Base-by-base conservation (phyloP, 2,888 invertebrate species). In the Hetaerina titia region DNA sequence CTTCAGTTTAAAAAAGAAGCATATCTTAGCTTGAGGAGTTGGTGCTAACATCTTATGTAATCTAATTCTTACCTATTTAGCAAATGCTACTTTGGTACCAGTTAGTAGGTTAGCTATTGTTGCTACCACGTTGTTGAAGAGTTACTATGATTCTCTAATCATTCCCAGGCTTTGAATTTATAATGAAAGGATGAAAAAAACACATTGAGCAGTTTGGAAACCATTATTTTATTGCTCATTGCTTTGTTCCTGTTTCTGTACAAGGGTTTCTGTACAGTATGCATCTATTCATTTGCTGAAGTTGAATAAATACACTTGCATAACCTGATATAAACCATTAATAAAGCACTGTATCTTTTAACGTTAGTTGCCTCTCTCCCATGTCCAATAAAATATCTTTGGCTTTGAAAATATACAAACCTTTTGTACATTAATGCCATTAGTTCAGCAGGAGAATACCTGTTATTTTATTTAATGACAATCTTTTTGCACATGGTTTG, bases 321-420 rank as follows among this genome's bases (percentile, higher is more conserved):
- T 95, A 95, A 95, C 95, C 95, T 95, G 94, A 95, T 95, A 95
- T 95, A 95, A 95, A 90, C 95, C 95, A 95, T 95, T 95, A 95
- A 95, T 95, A 95, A 95, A 95, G 95, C 95, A 95, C 95, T 95
- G 69, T 94, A 95, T 95, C 90, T 74, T 94, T 60, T 81, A 74
- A 69, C 74, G 89, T 95, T 89, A 89, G 94, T 94, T 92, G 95
- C 95, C 94, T 89, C 89, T 95, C 95, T 92, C 95, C 92, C 90
- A 88, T 88, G 81, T 95, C 95, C 94, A 74, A 95, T 95, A 95
- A 95, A 95, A 95, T 95, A 95, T 95, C 95, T 95, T 95, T 95
- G 95, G 95, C 95, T 95, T 95, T 95, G 95, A 95, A 95, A 95
- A 95, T 95, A 95, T 95, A 95, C 95, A 95, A 95, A 95, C 95